Conservation (phyloP, 1,140 invertebrate genomes). For the Trinorchestia longiramus region DNA sequence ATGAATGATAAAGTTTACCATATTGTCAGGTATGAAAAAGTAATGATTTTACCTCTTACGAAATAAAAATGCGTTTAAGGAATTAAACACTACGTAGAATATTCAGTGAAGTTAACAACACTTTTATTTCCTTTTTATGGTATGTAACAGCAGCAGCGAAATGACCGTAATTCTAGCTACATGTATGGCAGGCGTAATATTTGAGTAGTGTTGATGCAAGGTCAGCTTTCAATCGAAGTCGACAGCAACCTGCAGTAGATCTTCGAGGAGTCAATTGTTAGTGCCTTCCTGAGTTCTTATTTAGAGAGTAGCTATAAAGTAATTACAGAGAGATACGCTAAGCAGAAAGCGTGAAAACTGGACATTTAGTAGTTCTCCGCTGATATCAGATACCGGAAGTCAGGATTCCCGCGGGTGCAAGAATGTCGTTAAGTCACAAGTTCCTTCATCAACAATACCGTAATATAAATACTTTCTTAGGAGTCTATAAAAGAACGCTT, state of each 20-base stretch:
- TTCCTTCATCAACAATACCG: too few relatives aligned
- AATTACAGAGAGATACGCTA: not conserved
- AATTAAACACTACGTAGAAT: not conserved
- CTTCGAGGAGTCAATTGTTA: too few relatives aligned
- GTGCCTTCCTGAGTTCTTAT: not conserved
- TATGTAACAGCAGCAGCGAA: too few relatives aligned
- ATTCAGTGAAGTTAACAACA: not conserved
- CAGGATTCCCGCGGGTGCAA: too few relatives aligned
- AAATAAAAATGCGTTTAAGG: not conserved
- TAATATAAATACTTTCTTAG: not conserved
- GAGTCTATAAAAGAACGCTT: not conserved
- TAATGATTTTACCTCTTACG: not conserved
- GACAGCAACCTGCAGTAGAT: too few relatives aligned
- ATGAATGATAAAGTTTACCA: not conserved
- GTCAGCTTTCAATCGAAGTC: too few relatives aligned
- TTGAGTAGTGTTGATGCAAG: too few relatives aligned
- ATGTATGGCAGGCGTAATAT: too few relatives aligned
- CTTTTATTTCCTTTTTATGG: not conserved
- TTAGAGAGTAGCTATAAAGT: not conserved
- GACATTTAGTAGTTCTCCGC: not conserved
- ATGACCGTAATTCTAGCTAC: too few relatives aligned
- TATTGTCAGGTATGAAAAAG: not conserved
- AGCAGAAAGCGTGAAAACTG: not conserved
- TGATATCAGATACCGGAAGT: not conserved
- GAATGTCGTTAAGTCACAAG: not conserved